Evolutionary conservation across 2,888 invertebrate genomes (phyloP).

Genomic region (Gasteruption jaculator): DNA sequence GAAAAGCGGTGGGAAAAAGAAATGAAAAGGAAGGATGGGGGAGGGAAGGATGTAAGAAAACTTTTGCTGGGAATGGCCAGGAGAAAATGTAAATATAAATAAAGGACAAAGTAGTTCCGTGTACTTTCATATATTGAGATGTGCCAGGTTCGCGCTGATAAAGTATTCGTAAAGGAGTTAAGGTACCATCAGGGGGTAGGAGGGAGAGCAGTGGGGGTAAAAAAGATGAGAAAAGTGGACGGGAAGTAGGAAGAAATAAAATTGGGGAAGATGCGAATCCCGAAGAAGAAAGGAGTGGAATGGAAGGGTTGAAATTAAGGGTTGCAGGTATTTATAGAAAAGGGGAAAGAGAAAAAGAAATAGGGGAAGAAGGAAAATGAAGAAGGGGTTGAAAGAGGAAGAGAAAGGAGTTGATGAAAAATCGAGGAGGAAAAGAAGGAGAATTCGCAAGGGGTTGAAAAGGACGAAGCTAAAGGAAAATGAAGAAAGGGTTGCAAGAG

Average conservation of each 20-base stretch:
- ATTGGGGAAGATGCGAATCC: constrained; percentile 20
- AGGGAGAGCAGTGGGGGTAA: too few species aligned
- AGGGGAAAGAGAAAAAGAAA: constrained; percentile 2
- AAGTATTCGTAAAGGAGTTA: constrained; percentile 46
- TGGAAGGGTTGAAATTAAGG: constrained; percentile 7
- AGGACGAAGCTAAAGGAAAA: too few species aligned
- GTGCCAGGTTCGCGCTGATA: constrained; percentile 35
- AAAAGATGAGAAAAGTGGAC: too few species aligned
- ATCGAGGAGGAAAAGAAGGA: background rate
- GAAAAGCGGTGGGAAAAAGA: too few species aligned
- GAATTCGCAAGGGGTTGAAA: constrained; percentile 12
- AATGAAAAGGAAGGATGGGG: too few species aligned
- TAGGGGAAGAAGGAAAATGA: constrained; percentile 4
- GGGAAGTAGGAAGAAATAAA: constrained; percentile 19
- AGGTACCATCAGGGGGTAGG: too few species aligned
- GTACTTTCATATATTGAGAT: constrained; percentile 25
- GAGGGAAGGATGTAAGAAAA: too few species aligned
- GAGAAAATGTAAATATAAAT: too few species aligned
- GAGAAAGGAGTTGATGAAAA: constrained; percentile 5
- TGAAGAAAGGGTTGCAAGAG: constrained; percentile 3
- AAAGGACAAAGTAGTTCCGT: too few species aligned
- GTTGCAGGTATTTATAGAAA: background rate
- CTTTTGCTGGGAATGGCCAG: too few species aligned
- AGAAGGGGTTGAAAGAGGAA: constrained; percentile 3
- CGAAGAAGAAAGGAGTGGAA: constrained; percentile 1